Base-by-base conservation (phyloP, 2,888 invertebrate genomes). In the Lordiphosa andalusiaca region DNA sequence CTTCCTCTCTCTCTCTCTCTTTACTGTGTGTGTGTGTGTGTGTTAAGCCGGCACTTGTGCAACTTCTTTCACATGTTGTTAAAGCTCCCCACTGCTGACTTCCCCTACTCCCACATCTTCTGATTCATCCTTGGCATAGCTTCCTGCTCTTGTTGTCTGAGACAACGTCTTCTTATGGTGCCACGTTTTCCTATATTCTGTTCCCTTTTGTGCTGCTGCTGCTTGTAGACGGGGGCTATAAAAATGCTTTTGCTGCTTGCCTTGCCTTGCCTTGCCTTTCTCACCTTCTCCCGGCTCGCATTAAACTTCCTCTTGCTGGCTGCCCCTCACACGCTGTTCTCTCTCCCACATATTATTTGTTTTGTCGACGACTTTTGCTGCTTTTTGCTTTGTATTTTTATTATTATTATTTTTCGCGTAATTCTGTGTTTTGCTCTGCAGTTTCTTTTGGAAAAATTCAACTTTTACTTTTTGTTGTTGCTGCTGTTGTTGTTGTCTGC, bases 331-430 rank as follows among this genome's bases (percentile, higher is more conserved):
- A 38, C 13, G 10, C 44, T 48, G 23, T 40, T 10, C 33, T 46
- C 35, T 39, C 67, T 58, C 63, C 63, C 63, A 63, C 63, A 63
- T 67, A 50, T 58, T 63, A 51, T 63, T 63, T 63, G 59, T 51
- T 58, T 58, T 76, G 73, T 62, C 59, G 61, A 30, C 30, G 30
- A 30, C 58, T 65, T 49, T 49, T 53, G 50, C 38, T 41, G 19
- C 49, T 36, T n/a, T 42, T 38, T 23, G 51, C 68, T 75, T 81
- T 74, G 80, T 70, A 72, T 84, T 84, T 63, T 80, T 84, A 84
- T 80, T 80, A 84, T 84, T 84, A 84, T 81, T 84, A 84, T 82
- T 81, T 80, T 84, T 84, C 80, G 80, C 80, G 83, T 71, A 71
- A 82, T 81, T 81, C 80, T 81, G 59, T 84, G 84, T 84, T 84